Conservation (phyloP, 1,140 invertebrate species). For the Neomicropteryx cornuta region DNA sequence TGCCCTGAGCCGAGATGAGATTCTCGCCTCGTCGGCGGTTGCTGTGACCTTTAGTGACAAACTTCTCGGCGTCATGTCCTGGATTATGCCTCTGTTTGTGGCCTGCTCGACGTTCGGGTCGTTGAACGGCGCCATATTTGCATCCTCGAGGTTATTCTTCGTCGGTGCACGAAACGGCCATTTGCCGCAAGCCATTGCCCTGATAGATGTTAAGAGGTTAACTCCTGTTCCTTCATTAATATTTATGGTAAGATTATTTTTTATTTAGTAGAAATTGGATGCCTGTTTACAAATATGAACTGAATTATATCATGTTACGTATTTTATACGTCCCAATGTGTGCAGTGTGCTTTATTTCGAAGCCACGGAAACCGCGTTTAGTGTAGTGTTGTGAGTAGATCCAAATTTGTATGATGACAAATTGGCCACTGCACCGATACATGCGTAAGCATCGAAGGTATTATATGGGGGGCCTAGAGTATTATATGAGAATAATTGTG, state of each 20-base stretch:
- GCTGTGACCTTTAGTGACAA: constrained; percentile 85
- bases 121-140: constrained; percentile 80
- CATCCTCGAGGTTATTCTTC: constrained; percentile 78
- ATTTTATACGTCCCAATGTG: too few species aligned
- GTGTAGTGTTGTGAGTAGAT: too few species aligned
- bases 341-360: too few species aligned
- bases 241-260: constrained; percentile 64
- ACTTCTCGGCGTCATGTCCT: constrained; percentile 65
- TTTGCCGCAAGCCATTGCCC: constrained; percentile 74
- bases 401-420: too few species aligned
- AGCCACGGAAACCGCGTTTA: not conserved
- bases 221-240: constrained; percentile 88
- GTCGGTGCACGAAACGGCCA: constrained; percentile 87
- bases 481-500: constrained; percentile 1
- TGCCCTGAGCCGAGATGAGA: constrained; percentile 68
- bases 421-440: not conserved
- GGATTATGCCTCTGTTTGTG: constrained; percentile 82
- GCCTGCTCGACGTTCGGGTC: constrained; percentile 82
- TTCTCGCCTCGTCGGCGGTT: constrained; percentile 76
- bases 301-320: not conserved
- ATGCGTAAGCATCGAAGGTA: not conserved
- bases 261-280: constrained; percentile 9
- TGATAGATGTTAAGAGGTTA: constrained; percentile 73
- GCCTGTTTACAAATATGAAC: not conserved
- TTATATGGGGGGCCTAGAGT: not conserved